phyloP scores from a whole-genome alignment of 2,888 invertebrate genomes.

The Clitarchus hookeri region DNA sequence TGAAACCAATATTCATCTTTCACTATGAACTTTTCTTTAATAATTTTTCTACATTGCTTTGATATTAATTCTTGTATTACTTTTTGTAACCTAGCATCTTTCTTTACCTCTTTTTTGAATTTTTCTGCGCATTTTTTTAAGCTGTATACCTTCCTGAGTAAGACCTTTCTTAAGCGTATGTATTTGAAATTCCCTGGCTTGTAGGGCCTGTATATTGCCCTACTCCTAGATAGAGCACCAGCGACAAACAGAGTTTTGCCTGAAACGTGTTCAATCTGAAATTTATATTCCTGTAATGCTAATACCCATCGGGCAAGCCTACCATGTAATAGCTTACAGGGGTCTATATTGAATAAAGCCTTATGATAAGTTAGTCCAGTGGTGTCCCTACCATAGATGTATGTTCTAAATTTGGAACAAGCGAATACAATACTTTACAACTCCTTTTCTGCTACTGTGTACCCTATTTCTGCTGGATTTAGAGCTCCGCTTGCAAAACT shows the following conservation, averaged over 20 bases:
- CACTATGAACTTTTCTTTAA: no score
- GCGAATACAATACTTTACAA: background rate
- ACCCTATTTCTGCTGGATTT: background rate
- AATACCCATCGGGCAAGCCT: background rate
- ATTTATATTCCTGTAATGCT: no score
- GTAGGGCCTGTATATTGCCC: background rate
- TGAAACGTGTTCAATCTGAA: background rate
- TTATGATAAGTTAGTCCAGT: background rate
- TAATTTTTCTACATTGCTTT: no score
- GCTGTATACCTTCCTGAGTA: background rate
- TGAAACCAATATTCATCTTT: background rate
- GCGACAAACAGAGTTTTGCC: background rate
- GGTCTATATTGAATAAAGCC: background rate
- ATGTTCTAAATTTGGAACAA: background rate
- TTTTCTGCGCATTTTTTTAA: background rate
- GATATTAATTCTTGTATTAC: no score
- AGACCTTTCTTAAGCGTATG: background rate
- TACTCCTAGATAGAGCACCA: background rate
- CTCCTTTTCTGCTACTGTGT: background rate
- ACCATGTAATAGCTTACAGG: background rate
- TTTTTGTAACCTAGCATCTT: background rate
- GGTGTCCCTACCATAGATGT: background rate
- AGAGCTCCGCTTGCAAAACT: background rate
- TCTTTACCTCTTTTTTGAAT: background rate
- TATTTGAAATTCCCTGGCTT: background rate